Evolutionary conservation across 2,113 vertebrate species (phyloP).

Genomic region (Scophthalmus maximus): DNA sequence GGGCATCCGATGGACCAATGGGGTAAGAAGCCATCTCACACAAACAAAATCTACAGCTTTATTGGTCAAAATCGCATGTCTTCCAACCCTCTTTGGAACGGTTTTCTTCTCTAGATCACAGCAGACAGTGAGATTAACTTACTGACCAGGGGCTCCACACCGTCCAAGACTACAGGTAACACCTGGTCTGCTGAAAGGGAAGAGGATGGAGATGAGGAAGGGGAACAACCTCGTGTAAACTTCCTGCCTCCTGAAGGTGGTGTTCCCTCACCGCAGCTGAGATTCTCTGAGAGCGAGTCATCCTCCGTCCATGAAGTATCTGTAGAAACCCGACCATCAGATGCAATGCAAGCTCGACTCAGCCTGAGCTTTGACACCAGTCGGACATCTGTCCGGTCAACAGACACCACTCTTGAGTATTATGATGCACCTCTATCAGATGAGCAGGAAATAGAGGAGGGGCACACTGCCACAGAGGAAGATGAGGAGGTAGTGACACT

Average conservation of each 20-base stretch:
- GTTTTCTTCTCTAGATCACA: slow-evolving; percentile 69
- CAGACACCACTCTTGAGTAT: slow-evolving; percentile 88
- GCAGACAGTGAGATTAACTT: slow-evolving; percentile 73
- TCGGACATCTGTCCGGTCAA: slow-evolving; percentile 79
- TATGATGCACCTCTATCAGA: slow-evolving; percentile 84
- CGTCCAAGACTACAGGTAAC: slow-evolving; percentile 58
- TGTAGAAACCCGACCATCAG: slow-evolving; percentile 59
- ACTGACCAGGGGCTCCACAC: slow-evolving; percentile 58
- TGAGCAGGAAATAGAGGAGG: slow-evolving; percentile 66
- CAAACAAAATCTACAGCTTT: background rate
- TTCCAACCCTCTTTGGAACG: slow-evolving; percentile 6
- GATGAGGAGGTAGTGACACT: slow-evolving; percentile 79
- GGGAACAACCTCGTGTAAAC: slow-evolving; percentile 24
- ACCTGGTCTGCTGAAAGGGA: slow-evolving; percentile 67
- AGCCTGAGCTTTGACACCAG: slow-evolving; percentile 80
- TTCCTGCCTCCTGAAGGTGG: slow-evolving; percentile 59
- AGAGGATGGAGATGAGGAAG: slow-evolving; percentile 51
- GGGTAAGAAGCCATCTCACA: slow-evolving; percentile 77
- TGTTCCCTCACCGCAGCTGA: slow-evolving; percentile 37
- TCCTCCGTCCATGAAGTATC: slow-evolving; percentile 42
- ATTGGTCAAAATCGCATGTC: background rate
- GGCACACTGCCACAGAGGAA: slow-evolving; percentile 54
- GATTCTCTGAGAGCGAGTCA: slow-evolving; percentile 44
- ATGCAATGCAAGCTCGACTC: slow-evolving; percentile 30
- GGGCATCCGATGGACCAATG: slow-evolving; percentile 77